Percentiles rank a stretch among this genome's conserved stretches.
These are phyloP conservation scores for Otolemur crassicaudatus DNA, from an alignment of 2,797 vertebrate genomes.

Conservation along the genomic window DNA sequence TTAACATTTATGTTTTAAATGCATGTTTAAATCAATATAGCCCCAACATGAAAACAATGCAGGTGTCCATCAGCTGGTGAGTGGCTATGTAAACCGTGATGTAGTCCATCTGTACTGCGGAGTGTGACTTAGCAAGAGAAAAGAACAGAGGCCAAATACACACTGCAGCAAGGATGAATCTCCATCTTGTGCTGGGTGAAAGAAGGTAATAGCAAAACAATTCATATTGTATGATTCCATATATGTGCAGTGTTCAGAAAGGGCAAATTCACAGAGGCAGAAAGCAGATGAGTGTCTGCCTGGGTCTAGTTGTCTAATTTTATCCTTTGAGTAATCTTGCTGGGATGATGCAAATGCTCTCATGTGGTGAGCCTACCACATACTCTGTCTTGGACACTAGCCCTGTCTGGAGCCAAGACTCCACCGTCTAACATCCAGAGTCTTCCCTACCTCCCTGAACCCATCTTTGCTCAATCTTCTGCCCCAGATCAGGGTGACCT, in stretches of 20 bases:
- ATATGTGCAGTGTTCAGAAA: background rate
- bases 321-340: background rate
- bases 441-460: no score
- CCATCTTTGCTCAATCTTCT: background rate
- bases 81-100: no score
- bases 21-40: background rate
- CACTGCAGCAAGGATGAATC: rapidly evolving
- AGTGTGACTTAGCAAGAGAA: background rate
- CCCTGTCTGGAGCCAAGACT: background rate
- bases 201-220: background rate
- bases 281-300: background rate
- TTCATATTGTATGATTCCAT: rapidly evolving
- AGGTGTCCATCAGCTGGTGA: background rate
- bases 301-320: background rate
- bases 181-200: rapidly evolving
- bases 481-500: background rate
- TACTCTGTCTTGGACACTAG: background rate
- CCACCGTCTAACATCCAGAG: background rate
- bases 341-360: no score
- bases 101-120: rapidly evolving
- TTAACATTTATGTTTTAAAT: background rate
- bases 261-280: background rate
- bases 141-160: rapidly evolving
- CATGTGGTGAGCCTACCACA: rapidly evolving
- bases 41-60: background rate